Evolutionary conservation across 2,113 vertebrate genomes (phyloP).

Genomic region (Aldabrachelys gigantea): DNA sequence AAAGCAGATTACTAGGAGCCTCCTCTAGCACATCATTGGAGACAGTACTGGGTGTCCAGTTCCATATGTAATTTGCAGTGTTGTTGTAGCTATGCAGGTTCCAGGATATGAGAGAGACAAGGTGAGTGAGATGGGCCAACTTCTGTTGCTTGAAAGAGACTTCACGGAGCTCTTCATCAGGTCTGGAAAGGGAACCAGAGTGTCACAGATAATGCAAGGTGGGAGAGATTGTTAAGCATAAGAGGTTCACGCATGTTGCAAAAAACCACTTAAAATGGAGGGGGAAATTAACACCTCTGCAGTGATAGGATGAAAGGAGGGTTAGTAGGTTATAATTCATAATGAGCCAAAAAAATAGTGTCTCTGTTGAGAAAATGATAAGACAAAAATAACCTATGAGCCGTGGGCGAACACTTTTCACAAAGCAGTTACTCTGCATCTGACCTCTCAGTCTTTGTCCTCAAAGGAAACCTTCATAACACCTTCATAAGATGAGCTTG

Average conservation of each 20-base stretch:
- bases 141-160: neutral
- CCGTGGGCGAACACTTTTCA: no score
- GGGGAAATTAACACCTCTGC: neutral
- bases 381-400: no score
- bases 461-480: no score
- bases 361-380: neutral
- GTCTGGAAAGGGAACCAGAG: neutral
- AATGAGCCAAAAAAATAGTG: neutral
- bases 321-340: neutral
- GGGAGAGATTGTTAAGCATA: neutral
- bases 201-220: neutral
- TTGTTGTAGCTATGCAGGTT: neutral
- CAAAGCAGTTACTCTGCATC: no score
- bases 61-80: neutral
- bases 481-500: neutral
- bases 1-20: neutral
- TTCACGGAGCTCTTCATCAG: neutral
- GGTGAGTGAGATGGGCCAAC: neutral
- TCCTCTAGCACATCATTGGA: neutral
- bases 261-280: neutral
- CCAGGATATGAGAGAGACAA: neutral
- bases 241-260: neutral
- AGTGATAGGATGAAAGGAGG: neutral
- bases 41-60: neutral
- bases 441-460: no score